A percentile compares a stretch with the other conserved stretches of the same genome.
Conservation (phyloP, 2,888 invertebrate species). For the Meghimatium bilineatum region DNA sequence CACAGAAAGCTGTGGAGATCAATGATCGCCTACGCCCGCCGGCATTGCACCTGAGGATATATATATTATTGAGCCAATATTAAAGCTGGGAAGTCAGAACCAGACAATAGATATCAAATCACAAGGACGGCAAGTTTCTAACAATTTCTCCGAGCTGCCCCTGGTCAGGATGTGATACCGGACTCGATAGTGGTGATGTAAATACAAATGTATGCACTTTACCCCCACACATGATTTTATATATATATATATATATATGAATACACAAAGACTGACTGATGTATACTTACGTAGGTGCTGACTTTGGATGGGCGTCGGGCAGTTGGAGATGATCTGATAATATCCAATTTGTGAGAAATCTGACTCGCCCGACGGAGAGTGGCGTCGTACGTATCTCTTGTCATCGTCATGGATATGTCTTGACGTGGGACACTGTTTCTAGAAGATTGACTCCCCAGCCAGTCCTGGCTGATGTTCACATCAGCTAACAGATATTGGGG, state of each 20-base stretch:
- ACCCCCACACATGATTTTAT: not conserved
- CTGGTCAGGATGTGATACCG: too few relatives aligned
- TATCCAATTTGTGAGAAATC: slow-evolving; percentile 40
- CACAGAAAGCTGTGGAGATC: too few relatives aligned
- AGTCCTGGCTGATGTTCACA: not conserved
- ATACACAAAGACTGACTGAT: not conserved
- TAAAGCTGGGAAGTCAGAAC: too few relatives aligned
- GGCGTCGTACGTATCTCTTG: slow-evolving; percentile 40
- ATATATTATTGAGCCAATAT: too few relatives aligned
- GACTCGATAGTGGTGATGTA: too few relatives aligned
- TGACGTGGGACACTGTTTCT: not conserved
- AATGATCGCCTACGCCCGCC: too few relatives aligned
- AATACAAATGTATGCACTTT: too few relatives aligned
- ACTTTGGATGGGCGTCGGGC: slow-evolving; percentile 34
- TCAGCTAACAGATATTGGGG: not conserved
- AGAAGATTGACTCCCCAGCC: slow-evolving; percentile 1
- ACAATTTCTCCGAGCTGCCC: too few relatives aligned
- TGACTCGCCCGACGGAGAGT: slow-evolving; percentile 39
- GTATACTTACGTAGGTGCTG: slow-evolving; percentile 19
- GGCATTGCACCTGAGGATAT: too few relatives aligned
- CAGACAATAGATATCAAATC: too few relatives aligned
- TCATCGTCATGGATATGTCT: slow-evolving; percentile 14
- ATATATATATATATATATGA: not conserved
- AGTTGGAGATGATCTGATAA: slow-evolving; percentile 11
- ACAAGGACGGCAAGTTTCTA: too few relatives aligned